Base-by-base conservation (phyloP, 1,140 invertebrate species). In the Pristionchus pacificus region DNA sequence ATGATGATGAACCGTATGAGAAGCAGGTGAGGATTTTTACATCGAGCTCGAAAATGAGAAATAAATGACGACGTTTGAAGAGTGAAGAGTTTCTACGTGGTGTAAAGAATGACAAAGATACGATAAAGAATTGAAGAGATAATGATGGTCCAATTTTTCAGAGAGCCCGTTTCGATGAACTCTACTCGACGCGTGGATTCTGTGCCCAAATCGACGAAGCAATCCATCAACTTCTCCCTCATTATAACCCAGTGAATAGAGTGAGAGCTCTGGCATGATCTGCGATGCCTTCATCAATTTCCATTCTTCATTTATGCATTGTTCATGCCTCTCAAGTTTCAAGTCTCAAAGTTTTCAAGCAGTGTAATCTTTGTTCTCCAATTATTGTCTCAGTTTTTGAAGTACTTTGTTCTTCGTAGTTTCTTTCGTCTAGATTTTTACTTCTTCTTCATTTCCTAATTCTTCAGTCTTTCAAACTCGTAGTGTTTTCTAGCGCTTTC, bases 1-100 rank as follows among this genome's bases (percentile, higher is more conserved):
- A 83, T 72, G 63, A 70, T 38, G 81, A 83, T 55, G 73, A 74
- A n/a, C 57, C 70, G 31, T 82, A 79, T 65, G 65, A 58, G 28
- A 72, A 71, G 33, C 80, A 81, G 71, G 79, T 81, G 58, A 68
- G 63, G 33, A 55, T 60, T 68, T 27, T n/a, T 30, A 28, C 31
- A 33, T 55, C 63, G 38, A 68, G 33, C 28, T 13, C 25, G 15
- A 57, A 66, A 57, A 19, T 14, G 15, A 57, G 27, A 57, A 28
- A 2, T 28, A 24, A 57, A 24, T 13, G 63, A 65, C 59, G 65
- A 58, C 59, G 57, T 57, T 58, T 58, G 59, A 66, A 66, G 31
- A 30, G 57, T 58, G 27, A 66, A 66, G 57, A 66, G 38, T 30
- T 66, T 13, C 32, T 66, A 66, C n/a, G n/a, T 66, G 49, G 65